Conservation (phyloP, 2,888 invertebrate genomes). For the Dolichomitus sp. region DNA sequence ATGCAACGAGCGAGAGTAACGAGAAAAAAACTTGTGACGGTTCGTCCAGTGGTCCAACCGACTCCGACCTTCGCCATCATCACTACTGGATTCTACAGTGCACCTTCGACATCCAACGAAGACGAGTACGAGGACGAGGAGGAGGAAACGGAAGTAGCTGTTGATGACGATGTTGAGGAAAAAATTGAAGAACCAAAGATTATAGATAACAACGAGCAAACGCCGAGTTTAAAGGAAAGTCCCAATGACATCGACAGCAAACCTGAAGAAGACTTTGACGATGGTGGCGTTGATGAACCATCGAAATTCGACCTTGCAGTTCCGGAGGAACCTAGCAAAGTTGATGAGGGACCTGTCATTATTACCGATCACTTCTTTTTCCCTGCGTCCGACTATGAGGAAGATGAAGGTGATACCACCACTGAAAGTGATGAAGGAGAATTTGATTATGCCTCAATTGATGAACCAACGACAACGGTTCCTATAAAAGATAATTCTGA, state of each 20-base stretch:
- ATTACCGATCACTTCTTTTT: constrained; percentile 84
- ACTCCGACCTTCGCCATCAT: constrained; percentile 83
- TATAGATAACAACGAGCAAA: constrained; percentile 58
- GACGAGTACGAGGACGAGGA: constrained; percentile 73
- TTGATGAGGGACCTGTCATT: constrained; percentile 77
- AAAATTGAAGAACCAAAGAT: constrained; percentile 56
- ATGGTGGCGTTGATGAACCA: constrained; percentile 43
- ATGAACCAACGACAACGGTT: constrained; percentile 10
- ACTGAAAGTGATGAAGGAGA: constrained; percentile 27
- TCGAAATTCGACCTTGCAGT: constrained; percentile 53
- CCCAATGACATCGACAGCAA: constrained; percentile 76
- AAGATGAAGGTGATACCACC: constrained; percentile 50
- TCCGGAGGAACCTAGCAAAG: constrained; percentile 56
- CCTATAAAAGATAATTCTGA: constrained; percentile 19
- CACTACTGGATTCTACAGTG: constrained; percentile 83
- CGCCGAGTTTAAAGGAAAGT: constrained; percentile 76
- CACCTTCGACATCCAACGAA: constrained; percentile 74
- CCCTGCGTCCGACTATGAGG: constrained; percentile 70
- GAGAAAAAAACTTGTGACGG: constrained; percentile 81
- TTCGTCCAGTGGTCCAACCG: constrained; percentile 79
- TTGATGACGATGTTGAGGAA: constrained; percentile 13
- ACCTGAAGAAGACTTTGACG: constrained; percentile 65
- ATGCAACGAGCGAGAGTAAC: constrained; percentile 75
- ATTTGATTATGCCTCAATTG: constrained; percentile 12
- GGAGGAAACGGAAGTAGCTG: constrained; percentile 46